phyloP scores from a whole-genome alignment of 2,797 vertebrate genomes.

The Dermochelys coriacea region DNA sequence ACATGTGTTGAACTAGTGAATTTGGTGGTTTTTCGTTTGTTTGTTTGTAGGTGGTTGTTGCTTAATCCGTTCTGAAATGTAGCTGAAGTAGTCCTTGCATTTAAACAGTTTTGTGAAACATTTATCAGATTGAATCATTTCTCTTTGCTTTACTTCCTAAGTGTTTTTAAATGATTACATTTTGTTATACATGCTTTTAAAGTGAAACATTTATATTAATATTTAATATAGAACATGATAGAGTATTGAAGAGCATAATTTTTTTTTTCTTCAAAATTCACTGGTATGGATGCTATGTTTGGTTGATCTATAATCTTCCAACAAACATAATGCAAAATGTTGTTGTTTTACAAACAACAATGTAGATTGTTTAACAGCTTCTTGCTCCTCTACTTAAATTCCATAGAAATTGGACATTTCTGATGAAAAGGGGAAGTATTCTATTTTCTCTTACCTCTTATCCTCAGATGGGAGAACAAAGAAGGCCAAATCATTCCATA shows the following conservation, averaged over 20 bases:
- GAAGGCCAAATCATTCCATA: neutral
- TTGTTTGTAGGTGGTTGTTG: neutral
- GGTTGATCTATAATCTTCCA: rapidly evolving
- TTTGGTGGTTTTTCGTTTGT: neutral
- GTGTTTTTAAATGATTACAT: neutral
- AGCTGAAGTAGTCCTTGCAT: neutral
- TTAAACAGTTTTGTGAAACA: constrained; percentile 40
- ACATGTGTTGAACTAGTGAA: neutral
- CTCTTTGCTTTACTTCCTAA: constrained; percentile 23
- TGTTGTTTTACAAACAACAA: neutral
- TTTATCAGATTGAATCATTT: neutral
- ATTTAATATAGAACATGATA: constrained; percentile 30
- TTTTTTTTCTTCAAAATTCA: neutral
- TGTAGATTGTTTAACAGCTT: neutral
- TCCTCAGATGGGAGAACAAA: neutral
- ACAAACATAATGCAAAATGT: neutral
- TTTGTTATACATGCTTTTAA: neutral
- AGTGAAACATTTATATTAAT: neutral
- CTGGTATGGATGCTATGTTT: neutral
- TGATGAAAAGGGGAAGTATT: neutral
- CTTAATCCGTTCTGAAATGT: neutral
- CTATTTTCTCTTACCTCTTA: neutral
- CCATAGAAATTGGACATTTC: neutral
- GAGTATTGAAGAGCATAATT: neutral
- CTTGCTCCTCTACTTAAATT: neutral